A percentile compares a stretch with the other conserved stretches of the same genome.
phyloP scores from a whole-genome alignment of 2,888 invertebrate species.

The Agrotis clavis region DNA sequence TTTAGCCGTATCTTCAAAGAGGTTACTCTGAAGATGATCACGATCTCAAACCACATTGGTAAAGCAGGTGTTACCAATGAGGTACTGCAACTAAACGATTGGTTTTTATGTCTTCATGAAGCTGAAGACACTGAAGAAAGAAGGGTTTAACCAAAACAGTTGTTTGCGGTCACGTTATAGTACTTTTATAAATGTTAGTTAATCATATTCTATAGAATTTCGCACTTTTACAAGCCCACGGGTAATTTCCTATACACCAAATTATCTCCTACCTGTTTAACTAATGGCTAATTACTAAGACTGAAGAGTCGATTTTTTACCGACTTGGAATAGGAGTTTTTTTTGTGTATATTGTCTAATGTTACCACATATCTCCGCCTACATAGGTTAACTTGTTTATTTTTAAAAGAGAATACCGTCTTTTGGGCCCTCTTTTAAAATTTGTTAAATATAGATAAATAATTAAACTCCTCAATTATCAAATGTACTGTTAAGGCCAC shows the following conservation, averaged over 20 bases:
- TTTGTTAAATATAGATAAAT: not conserved
- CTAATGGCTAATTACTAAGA: constrained; percentile 21
- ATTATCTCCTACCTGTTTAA: constrained; percentile 6
- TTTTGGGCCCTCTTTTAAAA: constrained; percentile 19
- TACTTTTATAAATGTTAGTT: constrained; percentile 12
- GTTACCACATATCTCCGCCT: constrained; percentile 37
- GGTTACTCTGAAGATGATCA: not conserved
- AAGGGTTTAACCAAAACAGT: not conserved
- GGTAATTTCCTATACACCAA: constrained; percentile 6
- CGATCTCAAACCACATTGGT: not conserved
- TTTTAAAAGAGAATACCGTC: constrained; percentile 10
- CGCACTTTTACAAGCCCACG: constrained; percentile 2
- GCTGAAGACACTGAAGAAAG: not conserved
- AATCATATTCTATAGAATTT: not conserved
- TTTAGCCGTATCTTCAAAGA: not conserved
- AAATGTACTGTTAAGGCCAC: not conserved
- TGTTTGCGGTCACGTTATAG: too few relatives aligned
- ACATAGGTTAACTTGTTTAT: constrained; percentile 32
- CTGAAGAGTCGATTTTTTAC: constrained; percentile 39
- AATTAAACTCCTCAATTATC: not conserved
- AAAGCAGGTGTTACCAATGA: not conserved
- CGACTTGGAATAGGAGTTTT: constrained; percentile 14
- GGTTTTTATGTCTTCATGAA: not conserved
- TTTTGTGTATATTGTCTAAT: constrained; percentile 7
- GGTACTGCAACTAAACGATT: not conserved